Evolutionary conservation across 2,113 vertebrate species (phyloP).

Genomic region (Myanophis thanlyinensis): DNA sequence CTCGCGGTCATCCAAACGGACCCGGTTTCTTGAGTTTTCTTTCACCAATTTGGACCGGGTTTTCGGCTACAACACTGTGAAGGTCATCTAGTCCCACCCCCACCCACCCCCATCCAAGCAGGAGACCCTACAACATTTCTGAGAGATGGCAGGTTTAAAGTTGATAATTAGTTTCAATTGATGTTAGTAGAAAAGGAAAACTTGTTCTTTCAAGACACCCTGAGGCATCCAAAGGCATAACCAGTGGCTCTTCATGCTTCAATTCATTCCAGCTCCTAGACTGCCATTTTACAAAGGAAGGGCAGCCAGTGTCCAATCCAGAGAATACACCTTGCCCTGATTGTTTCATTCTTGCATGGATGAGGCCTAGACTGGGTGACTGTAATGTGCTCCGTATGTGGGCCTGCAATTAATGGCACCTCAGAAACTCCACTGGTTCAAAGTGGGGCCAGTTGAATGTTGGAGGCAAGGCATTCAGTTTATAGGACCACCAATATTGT

Average conservation of each 20-base stretch:
- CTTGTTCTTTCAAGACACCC: neutral
- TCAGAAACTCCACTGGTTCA: neutral
- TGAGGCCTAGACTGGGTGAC: neutral
- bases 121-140: too few relatives aligned
- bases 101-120: too few relatives aligned
- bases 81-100: too few relatives aligned
- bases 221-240: neutral
- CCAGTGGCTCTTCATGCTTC: neutral
- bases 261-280: neutral
- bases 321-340: neutral
- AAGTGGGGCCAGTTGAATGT: neutral
- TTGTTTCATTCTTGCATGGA: neutral
- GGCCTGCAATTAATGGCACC: neutral
- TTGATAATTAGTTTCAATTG: too few relatives aligned
- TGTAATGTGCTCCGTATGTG: neutral
- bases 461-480: neutral
- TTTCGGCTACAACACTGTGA: too few relatives aligned
- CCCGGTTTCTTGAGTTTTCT: too few relatives aligned
- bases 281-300: neutral
- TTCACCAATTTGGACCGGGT: too few relatives aligned
- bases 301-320: neutral
- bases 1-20: too few relatives aligned
- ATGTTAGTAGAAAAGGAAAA: too few relatives aligned
- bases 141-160: too few relatives aligned
- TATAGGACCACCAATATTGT: neutral